Evolutionary conservation across 2,888 invertebrate genomes (phyloP).

Genomic region (Priocnemis perturbator): DNA sequence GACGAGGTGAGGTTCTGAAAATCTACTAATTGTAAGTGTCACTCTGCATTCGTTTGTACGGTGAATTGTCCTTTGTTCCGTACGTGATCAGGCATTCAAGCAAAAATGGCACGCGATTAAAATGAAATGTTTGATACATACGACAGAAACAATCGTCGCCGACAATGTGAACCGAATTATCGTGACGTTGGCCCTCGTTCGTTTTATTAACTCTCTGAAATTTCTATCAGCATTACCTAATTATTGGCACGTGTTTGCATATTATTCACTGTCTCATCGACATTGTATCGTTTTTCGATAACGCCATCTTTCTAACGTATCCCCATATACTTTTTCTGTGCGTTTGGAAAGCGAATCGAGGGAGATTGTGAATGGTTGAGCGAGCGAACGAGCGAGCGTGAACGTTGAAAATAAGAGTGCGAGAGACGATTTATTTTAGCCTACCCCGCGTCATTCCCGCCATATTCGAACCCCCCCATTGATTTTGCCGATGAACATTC

Average conservation of each 20-base stretch:
- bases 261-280: conserved; percentile 15
- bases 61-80: too few species aligned
- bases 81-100: too few species aligned
- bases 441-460: conserved; percentile 1
- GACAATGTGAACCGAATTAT: conserved; percentile 1
- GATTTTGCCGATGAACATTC: conserved; percentile 72
- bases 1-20: neutral
- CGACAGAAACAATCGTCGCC: too few species aligned
- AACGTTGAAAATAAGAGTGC: too few species aligned
- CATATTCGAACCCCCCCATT: conserved; percentile 39
- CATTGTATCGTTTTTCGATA: conserved; percentile 17
- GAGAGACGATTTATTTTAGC: neutral
- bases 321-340: conserved; percentile 21
- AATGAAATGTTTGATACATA: too few species aligned
- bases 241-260: conserved; percentile 34
- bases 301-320: conserved; percentile 10
- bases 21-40: neutral
- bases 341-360: neutral
- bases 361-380: too few species aligned
- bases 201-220: conserved; percentile 23
- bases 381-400: neutral
- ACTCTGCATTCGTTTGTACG: too few species aligned
- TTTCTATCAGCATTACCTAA: conserved; percentile 19
- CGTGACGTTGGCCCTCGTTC: conserved; percentile 18
- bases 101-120: too few species aligned